Percentiles rank a stretch among this genome's conserved stretches.
phyloP scores from a whole-genome alignment of 2,113 vertebrate species.

The Micronycteris hirsuta region DNA sequence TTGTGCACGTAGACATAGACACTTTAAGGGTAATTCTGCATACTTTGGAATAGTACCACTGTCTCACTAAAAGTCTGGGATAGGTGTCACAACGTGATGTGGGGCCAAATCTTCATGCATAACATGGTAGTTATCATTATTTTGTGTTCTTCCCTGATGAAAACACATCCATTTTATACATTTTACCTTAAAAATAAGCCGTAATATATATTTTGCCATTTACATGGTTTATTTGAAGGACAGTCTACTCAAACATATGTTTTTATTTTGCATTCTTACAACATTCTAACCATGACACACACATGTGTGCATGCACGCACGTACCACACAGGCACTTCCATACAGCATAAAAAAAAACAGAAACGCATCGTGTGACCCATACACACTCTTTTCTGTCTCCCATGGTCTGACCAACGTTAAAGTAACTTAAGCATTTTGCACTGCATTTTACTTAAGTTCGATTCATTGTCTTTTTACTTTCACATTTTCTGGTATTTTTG shows the following conservation, averaged over 20 bases:
- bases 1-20: not conserved
- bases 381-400: not conserved
- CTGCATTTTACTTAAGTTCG: not conserved
- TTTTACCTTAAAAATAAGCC: not conserved
- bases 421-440: not conserved
- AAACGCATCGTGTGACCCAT: not conserved
- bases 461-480: not conserved
- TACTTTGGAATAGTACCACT: not conserved
- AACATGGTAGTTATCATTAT: not conserved
- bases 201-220: not conserved
- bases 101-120: not conserved
- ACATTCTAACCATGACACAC: not conserved
- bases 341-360: not conserved
- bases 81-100: not conserved
- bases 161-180: not conserved
- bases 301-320: accelerated
- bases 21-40: not conserved
- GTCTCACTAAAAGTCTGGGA: not conserved
- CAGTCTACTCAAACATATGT: not conserved
- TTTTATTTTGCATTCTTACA: not conserved
- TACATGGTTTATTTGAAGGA: not conserved
- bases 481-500: not conserved
- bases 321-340: too few species aligned
- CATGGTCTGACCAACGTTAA: not conserved
- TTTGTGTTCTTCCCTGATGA: not conserved